These are phyloP conservation scores for Cosmia pyralina DNA, from an alignment of 2,888 invertebrate species.

Conservation along the genomic window DNA sequence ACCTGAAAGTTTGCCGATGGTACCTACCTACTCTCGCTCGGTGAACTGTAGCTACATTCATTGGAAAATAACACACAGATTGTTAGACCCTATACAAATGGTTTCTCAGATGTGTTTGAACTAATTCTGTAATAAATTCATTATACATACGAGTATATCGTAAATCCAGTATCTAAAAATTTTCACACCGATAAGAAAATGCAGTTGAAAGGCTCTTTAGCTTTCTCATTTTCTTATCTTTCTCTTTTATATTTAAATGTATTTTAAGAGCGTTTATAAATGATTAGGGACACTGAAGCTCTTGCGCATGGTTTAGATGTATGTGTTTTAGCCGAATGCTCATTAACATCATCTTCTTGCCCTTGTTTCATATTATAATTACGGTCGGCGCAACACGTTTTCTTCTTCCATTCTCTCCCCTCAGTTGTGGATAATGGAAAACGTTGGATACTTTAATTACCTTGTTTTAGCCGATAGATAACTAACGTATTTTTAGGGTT, in stretches of 20 bases:
- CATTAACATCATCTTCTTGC: too few species aligned
- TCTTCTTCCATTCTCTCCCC: too few species aligned
- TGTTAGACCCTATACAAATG: neutral
- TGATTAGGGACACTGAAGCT: neutral
- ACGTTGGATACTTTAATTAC: too few species aligned
- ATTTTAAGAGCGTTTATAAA: neutral
- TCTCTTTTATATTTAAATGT: neutral
- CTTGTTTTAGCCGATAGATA: too few species aligned
- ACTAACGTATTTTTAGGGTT: too few species aligned
- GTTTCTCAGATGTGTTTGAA: neutral
- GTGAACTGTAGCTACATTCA: neutral
- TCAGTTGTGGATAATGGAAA: too few species aligned
- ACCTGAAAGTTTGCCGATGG: too few species aligned
- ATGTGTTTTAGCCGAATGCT: too few species aligned
- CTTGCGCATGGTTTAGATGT: neutral
- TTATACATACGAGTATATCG: neutral
- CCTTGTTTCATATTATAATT: too few species aligned
- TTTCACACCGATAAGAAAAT: constrained; percentile 3
- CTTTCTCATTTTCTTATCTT: neutral
- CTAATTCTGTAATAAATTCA: neutral
- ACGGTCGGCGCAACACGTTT: too few species aligned
- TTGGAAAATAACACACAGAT: neutral
- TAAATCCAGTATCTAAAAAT: neutral
- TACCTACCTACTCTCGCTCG: neutral
- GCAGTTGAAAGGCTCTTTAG: neutral